phyloP scores from a whole-genome alignment of 1,140 invertebrate species.

The Aphaenogaster ashmeadi region DNA sequence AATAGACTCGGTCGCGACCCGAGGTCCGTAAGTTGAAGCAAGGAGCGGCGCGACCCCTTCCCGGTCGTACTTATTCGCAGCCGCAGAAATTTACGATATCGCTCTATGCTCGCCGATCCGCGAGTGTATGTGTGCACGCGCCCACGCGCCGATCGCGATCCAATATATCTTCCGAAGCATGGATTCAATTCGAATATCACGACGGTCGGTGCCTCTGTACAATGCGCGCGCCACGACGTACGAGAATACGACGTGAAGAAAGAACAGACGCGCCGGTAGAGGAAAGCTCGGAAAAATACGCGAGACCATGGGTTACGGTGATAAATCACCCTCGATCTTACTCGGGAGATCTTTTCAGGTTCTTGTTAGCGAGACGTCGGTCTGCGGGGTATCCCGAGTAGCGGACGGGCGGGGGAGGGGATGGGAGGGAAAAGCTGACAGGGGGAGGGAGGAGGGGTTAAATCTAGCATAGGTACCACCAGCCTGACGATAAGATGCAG shows the following conservation, averaged over 20 bases:
- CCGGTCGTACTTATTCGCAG: neutral
- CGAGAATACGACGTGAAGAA: constrained; percentile 58
- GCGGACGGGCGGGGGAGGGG: constrained; percentile 38
- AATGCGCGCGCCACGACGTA: constrained; percentile 58
- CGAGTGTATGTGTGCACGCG: neutral
- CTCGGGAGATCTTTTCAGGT: constrained; percentile 82
- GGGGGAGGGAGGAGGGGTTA: neutral
- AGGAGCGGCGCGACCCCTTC: neutral
- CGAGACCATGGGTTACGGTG: constrained; percentile 78
- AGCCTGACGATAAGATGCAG: constrained; percentile 71
- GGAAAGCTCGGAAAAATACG: constrained; percentile 69
- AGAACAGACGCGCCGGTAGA: constrained; percentile 60
- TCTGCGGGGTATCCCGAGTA: constrained; percentile 70
- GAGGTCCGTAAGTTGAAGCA: constrained; percentile 24
- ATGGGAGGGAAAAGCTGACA: neutral
- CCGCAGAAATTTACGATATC: constrained; percentile 21
- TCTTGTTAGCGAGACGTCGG: constrained; percentile 84
- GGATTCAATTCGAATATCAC: constrained; percentile 53
- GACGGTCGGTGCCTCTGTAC: constrained; percentile 45
- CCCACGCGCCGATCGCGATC: neutral
- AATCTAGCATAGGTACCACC: constrained; percentile 60
- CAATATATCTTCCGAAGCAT: constrained; percentile 37
- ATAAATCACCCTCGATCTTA: constrained; percentile 85
- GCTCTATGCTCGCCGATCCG: constrained; percentile 15
- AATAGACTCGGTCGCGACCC: constrained; percentile 30